Percentiles rank a stretch among this genome's conserved stretches.
phyloP scores from a whole-genome alignment of 2,113 vertebrate species.

The Pseudopipra pipra region DNA sequence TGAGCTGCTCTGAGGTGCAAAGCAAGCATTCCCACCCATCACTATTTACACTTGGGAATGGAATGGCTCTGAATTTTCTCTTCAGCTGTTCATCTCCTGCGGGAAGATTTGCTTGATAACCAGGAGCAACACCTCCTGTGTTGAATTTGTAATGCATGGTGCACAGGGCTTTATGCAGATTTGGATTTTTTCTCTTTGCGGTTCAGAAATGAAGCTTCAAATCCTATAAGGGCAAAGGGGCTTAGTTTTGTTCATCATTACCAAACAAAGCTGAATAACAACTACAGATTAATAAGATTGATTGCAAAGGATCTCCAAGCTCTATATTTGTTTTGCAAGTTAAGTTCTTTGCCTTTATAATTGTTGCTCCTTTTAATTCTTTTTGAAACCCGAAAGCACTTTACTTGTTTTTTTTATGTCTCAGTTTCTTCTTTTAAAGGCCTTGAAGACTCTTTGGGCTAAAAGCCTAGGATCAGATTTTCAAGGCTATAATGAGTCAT shows the following conservation, averaged over 20 bases:
- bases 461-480: background rate
- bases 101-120: background rate
- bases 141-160: background rate
- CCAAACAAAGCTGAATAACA: background rate
- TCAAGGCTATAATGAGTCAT: background rate
- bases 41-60: accelerated
- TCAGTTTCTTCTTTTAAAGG: background rate
- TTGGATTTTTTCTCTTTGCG: background rate
- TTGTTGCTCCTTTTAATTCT: background rate
- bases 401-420: background rate
- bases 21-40: background rate
- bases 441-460: background rate
- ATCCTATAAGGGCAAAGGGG: background rate
- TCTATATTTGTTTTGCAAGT: background rate
- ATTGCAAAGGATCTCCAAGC: background rate
- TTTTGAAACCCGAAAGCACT: background rate
- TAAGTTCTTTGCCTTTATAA: background rate
- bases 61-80: background rate
- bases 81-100: background rate
- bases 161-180: background rate
- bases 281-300: background rate
- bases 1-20: background rate
- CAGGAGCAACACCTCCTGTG: background rate
- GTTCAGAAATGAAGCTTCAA: background rate
- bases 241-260: background rate